A percentile compares a stretch with the other conserved stretches of the same genome.
Conservation (phyloP, 2,888 invertebrate species). For the Physocephala rufipes region DNA sequence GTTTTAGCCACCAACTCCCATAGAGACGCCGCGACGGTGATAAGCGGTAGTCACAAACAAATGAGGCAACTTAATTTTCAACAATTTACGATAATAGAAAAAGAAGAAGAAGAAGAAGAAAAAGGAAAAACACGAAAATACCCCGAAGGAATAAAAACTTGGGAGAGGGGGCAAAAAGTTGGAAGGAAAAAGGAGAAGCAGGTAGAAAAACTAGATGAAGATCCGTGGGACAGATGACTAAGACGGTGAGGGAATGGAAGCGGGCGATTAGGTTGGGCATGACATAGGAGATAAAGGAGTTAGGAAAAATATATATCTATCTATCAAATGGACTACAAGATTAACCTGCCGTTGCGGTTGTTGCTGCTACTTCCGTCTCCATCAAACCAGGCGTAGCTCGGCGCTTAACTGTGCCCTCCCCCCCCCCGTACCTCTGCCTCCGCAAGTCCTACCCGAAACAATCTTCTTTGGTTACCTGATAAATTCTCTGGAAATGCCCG, state of each 20-base stretch:
- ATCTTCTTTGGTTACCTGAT: background rate
- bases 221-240: no score
- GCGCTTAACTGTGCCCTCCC: background rate
- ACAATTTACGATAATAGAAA: background rate
- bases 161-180: background rate
- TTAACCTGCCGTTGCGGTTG: background rate
- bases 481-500: background rate
- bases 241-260: no score
- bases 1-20: no score
- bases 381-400: background rate
- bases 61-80: conserved; percentile 32
- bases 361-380: no score
- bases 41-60: conserved; percentile 14
- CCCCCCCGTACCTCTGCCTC: background rate
- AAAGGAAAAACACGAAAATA: background rate
- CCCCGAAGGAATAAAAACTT: conserved; percentile 2
- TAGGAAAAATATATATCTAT: background rate
- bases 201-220: background rate
- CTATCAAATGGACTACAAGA: background rate
- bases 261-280: no score
- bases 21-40: background rate
- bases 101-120: background rate
- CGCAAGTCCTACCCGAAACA: no score
- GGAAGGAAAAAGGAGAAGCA: background rate
- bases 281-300: no score